Conservation (phyloP, 2,797 vertebrate species). For the Mormyrops boulengeri region DNA sequence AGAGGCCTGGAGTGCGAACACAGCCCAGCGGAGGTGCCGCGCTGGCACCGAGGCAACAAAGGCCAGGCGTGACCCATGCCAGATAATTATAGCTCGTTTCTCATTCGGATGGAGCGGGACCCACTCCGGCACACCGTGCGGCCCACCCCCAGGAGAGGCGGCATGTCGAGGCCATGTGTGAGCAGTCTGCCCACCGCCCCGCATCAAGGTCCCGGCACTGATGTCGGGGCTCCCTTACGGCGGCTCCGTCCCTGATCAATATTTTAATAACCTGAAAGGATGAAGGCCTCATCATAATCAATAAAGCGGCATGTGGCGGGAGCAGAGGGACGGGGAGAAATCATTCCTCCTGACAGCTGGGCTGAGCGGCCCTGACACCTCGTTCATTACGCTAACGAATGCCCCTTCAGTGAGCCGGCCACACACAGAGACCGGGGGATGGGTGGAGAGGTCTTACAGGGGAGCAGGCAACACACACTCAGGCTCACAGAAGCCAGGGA, state of each 20-base stretch:
- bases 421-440: background rate
- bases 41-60: background rate
- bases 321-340: slow-evolving; percentile 15
- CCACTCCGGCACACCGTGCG: background rate
- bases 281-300: slow-evolving; percentile 63
- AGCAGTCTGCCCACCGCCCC: background rate
- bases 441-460: background rate
- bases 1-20: background rate
- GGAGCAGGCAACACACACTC: background rate
- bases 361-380: slow-evolving; percentile 22
- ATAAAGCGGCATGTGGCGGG: slow-evolving; percentile 36
- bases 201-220: slow-evolving; percentile 18
- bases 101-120: background rate
- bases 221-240: slow-evolving; percentile 48
- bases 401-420: slow-evolving; percentile 2
- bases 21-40: background rate
- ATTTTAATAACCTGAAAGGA: slow-evolving; percentile 67
- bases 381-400: slow-evolving; percentile 27
- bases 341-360: slow-evolving; percentile 23
- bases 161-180: background rate
- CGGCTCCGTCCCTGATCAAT: slow-evolving; percentile 56
- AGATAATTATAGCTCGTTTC: background rate
- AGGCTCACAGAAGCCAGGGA: background rate
- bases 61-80: background rate
- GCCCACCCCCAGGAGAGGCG: background rate